Conservation (phyloP, 2,888 invertebrate genomes). For the Chaitophorus viminalis region DNA sequence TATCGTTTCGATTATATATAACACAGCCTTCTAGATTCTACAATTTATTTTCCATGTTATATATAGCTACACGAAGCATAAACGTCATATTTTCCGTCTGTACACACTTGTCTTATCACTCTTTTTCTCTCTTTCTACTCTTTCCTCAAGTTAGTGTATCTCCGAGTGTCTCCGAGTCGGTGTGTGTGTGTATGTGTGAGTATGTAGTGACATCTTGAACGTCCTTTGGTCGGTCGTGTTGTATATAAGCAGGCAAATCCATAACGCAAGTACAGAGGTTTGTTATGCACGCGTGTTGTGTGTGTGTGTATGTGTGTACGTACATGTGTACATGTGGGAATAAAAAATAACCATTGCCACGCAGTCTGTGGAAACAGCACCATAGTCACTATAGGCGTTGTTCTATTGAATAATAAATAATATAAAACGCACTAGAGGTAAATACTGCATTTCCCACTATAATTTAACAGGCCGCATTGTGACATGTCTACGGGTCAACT, state of each 20-base stretch:
- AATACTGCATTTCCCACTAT: constrained; percentile 58
- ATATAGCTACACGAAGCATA: neutral
- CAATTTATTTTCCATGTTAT: neutral
- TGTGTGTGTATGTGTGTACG: neutral
- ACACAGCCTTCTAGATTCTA: neutral
- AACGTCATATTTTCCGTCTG: neutral
- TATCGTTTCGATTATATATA: neutral
- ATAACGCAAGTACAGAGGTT: constrained; percentile 14
- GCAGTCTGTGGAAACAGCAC: constrained; percentile 23
- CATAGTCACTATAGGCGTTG: constrained; percentile 47
- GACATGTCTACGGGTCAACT: constrained; percentile 47
- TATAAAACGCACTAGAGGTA: constrained; percentile 46
- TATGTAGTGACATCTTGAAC: constrained; percentile 35
- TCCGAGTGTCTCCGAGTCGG: neutral
- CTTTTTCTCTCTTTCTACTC: neutral
- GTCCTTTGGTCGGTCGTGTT: neutral
- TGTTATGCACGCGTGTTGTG: neutral
- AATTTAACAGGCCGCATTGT: constrained; percentile 45
- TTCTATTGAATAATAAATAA: constrained; percentile 61
- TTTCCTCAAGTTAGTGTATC: neutral
- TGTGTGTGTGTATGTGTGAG: neutral
- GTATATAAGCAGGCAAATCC: constrained; percentile 14
- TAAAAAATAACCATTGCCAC: constrained; percentile 47
- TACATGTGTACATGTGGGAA: neutral
- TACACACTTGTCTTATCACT: neutral